Evolutionary conservation across 2,797 vertebrate species (phyloP).

Genomic region (Sebastes hubbsi): DNA sequence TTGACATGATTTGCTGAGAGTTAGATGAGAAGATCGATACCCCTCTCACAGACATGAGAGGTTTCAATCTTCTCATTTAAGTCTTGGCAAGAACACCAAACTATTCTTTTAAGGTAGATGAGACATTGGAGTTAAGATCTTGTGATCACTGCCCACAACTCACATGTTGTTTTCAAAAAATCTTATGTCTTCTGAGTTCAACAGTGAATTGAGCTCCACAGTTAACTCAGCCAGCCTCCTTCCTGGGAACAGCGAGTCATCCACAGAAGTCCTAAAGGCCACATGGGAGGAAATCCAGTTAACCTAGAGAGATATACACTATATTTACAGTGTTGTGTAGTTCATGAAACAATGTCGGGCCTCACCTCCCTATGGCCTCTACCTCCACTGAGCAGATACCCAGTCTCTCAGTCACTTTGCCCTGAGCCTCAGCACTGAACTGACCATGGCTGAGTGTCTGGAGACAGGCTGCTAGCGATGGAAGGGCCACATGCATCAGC

Average conservation of each 20-base stretch:
- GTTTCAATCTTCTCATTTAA: not conserved
- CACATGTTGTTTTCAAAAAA: slow-evolving; percentile 80
- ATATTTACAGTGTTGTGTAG: not conserved
- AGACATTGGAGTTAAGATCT: not conserved
- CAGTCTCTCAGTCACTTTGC: slow-evolving; percentile 45
- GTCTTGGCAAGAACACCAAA: not conserved
- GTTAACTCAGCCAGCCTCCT: slow-evolving; percentile 75
- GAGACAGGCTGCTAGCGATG: slow-evolving; percentile 91
- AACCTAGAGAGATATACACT: not conserved
- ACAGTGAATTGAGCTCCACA: slow-evolving; percentile 72
- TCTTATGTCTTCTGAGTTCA: slow-evolving; percentile 76
- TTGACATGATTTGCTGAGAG: no score
- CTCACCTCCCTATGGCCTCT: slow-evolving; percentile 71
- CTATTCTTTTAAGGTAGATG: not conserved
- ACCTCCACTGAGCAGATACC: slow-evolving; percentile 76
- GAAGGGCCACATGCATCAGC: slow-evolving; percentile 91
- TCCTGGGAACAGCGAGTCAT: slow-evolving; percentile 69
- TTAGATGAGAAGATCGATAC: no score
- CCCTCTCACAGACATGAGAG: not conserved
- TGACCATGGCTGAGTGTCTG: slow-evolving; percentile 86
- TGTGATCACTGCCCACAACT: slow-evolving; percentile 37
- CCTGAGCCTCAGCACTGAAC: slow-evolving; percentile 62
- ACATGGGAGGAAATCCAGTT: slow-evolving; percentile 5
- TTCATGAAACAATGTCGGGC: not conserved
- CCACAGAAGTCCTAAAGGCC: slow-evolving; percentile 44